Evolutionary conservation across 1,140 invertebrate species (phyloP).

Genomic region (Drosophila melanica): DNA sequence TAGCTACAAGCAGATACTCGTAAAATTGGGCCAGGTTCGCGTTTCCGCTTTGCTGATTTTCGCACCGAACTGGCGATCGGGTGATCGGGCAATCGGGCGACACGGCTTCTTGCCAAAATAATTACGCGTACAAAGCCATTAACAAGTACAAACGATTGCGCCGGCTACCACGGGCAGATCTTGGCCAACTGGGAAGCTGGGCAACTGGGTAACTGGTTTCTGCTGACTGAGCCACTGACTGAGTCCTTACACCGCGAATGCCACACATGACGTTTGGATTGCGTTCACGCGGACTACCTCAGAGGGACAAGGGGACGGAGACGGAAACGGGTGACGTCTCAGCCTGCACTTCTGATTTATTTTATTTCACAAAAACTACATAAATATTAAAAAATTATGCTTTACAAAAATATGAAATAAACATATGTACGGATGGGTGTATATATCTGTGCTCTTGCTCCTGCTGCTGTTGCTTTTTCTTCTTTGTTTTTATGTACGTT

Average conservation of each 20-base stretch:
- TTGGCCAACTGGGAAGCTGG: constrained; percentile 14
- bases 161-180: constrained; percentile 44
- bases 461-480: constrained; percentile 12
- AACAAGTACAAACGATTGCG: constrained; percentile 82
- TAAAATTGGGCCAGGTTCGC: constrained; percentile 49
- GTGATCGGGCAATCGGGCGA: constrained; percentile 10
- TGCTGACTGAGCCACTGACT: constrained; percentile 39
- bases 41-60: constrained; percentile 65
- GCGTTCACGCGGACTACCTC: constrained; percentile 25
- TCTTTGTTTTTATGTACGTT: constrained; percentile 39
- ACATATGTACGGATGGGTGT: constrained; percentile 52
- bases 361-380: constrained; percentile 79
- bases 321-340: constrained; percentile 61
- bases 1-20: constrained; percentile 3
- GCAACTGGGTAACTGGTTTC: constrained; percentile 59
- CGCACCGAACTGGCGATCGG: constrained; percentile 20
- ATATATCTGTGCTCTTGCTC: not conserved
- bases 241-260: constrained; percentile 56
- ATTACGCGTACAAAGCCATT: constrained; percentile 82
- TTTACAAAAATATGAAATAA: constrained; percentile 77
- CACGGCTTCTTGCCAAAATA: constrained; percentile 80
- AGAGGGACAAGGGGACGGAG: constrained; percentile 11
- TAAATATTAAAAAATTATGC: constrained; percentile 81
- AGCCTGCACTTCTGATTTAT: constrained; percentile 71
- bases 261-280: constrained; percentile 76